phyloP scores from a whole-genome alignment of 1,140 invertebrate genomes.

The Bicyclus anynana region DNA sequence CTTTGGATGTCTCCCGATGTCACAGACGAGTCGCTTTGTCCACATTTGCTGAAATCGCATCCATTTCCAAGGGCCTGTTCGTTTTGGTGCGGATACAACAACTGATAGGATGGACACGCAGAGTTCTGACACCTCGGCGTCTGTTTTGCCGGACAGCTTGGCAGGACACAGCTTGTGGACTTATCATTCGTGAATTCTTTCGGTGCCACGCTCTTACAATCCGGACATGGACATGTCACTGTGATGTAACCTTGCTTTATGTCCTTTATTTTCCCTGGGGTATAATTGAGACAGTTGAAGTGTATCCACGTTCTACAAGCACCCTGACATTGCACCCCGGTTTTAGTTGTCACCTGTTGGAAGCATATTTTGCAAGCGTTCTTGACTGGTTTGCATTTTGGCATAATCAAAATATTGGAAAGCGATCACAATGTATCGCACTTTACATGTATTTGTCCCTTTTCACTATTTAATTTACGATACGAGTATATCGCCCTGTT shows the following conservation, averaged over 20 bases:
- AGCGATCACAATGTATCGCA: no score
- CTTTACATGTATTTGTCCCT: no score
- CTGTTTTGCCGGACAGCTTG: no score
- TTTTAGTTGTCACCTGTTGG: constrained; percentile 41
- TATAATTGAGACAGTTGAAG: constrained; percentile 50
- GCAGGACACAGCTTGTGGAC: no score
- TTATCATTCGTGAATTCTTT: constrained; percentile 46
- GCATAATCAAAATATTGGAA: no score
- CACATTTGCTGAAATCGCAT: constrained; percentile 39
- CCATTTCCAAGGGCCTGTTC: neutral
- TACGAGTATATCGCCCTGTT: no score
- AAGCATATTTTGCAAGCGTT: constrained; percentile 61
- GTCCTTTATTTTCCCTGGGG: constrained; percentile 52
- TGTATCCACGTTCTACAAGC: constrained; percentile 54
- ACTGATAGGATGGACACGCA: constrained; percentile 44
- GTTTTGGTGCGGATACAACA: constrained; percentile 25
- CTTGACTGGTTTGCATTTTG: constrained; percentile 52
- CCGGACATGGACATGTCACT: constrained; percentile 54
- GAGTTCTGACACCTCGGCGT: constrained; percentile 45
- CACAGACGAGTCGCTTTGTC: no score
- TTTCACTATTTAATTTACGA: no score
- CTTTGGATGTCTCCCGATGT: no score
- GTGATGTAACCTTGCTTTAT: constrained; percentile 51
- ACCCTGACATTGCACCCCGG: constrained; percentile 53
- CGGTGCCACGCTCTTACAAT: constrained; percentile 40